Evolutionary conservation across 2,888 invertebrate genomes (phyloP).

Genomic region (Mongoloraphidia duomilia): DNA sequence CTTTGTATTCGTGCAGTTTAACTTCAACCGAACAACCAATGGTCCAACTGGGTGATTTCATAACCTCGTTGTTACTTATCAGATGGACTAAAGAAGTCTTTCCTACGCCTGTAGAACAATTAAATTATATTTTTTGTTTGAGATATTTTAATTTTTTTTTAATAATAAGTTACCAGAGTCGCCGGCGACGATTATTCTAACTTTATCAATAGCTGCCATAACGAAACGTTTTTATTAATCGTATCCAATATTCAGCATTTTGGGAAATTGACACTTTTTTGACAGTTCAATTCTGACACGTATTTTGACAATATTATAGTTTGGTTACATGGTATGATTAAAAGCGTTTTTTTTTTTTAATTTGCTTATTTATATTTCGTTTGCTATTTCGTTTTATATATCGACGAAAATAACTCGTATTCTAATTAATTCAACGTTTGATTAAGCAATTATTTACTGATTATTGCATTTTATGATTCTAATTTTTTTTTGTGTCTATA

Average conservation of each 20-base stretch:
- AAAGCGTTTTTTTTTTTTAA: too few relatives aligned
- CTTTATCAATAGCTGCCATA: slow-evolving; percentile 81
- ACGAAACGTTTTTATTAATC: neutral
- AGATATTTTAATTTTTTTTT: slow-evolving; percentile 5
- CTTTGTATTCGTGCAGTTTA: slow-evolving; percentile 86
- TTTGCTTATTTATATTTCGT: too few relatives aligned
- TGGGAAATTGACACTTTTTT: neutral
- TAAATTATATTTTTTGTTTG: slow-evolving; percentile 5
- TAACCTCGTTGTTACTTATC: slow-evolving; percentile 74
- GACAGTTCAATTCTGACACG: too few relatives aligned
- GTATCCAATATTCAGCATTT: slow-evolving; percentile 1
- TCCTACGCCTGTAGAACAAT: slow-evolving; percentile 64
- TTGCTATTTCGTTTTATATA: too few relatives aligned
- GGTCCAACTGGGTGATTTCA: slow-evolving; percentile 84
- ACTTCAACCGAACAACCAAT: slow-evolving; percentile 94
- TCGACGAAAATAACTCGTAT: too few relatives aligned
- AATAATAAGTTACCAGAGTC: slow-evolving; percentile 57
- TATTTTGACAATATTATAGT: too few relatives aligned
- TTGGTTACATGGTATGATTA: too few relatives aligned
- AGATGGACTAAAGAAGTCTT: slow-evolving; percentile 91
- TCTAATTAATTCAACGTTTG: too few relatives aligned
- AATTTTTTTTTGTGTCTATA: too few relatives aligned
- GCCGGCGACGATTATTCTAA: slow-evolving; percentile 80
- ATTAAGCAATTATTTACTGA: too few relatives aligned
- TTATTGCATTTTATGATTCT: too few relatives aligned